Base-by-base conservation (phyloP, 2,113 vertebrate species). In the Himantopus leucocephalus region DNA sequence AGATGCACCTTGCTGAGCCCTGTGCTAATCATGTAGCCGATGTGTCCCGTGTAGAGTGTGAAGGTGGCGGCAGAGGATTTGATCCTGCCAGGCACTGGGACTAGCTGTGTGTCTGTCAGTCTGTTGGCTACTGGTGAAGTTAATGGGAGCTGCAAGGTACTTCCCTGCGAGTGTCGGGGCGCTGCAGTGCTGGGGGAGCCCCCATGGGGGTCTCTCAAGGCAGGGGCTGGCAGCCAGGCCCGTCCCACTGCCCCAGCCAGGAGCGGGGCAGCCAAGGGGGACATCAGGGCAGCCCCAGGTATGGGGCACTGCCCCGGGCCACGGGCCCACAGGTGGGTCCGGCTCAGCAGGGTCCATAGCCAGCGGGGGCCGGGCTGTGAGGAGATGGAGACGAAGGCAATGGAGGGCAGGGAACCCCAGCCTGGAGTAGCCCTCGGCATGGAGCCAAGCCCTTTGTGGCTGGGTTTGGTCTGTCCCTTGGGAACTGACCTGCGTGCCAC, bases 301-400 rank as follows among this genome's bases (percentile, higher is more conserved):
- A 11, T 5, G 6, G 10, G 20, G n/a, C 39, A 30, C 29, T 76
- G 34, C 30, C 47, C 12, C 39, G 55, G 24, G n/a, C 27, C 32
- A 19, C 0, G 1, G 32, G 21, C 37, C 18, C 1, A 0, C 17
- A 18, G 29, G 30, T 43, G 23, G 47, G 9, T 34, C 41, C 0
- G 2, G 41, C n/a, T 50, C 26, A 41, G 21, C n/a, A 43, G 41
- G 4, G 16, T 56, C 20, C 34, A 5, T 27, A 5, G n/a, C 17
- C 1, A 2, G n/a, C 24, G 43, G 52, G 24, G 11, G 21, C 29
- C 0, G 0, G 58, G 14, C 45, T 73, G 45, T 29, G 15, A 60
- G 53, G 26, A 78, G 34, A 10, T 2, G 1, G 34, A 45, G 76
- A 19, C 3, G 4, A 18, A 24, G 10, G 14, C 0, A 1, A 22